Percentiles rank a stretch among this genome's conserved stretches.
Conservation (phyloP, 35 echinoderm and acorn worm genomes). For the Apostichopus japonicus region DNA sequence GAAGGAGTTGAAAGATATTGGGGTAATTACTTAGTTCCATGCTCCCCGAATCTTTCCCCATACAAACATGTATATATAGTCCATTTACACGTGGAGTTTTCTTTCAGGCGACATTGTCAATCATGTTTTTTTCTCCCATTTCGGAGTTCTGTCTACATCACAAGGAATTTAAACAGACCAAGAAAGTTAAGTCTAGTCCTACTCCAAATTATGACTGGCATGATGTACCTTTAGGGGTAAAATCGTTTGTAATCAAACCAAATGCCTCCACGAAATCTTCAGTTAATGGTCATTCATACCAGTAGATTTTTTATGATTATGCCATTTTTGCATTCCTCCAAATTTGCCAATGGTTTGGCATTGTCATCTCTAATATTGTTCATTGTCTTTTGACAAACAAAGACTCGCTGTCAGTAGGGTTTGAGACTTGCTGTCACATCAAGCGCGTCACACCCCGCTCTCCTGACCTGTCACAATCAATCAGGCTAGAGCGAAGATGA, state of each 20-base stretch:
- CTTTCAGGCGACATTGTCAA: conserved; percentile 5
- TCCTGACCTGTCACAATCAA: conserved; percentile 18
- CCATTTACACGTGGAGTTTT: conserved; percentile 36
- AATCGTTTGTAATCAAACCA: neutral
- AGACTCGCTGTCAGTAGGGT: conserved; percentile 13
- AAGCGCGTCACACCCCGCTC: conserved; percentile 27
- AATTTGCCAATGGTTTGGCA: neutral
- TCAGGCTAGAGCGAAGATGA: neutral
- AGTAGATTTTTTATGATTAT: neutral
- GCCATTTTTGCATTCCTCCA: neutral
- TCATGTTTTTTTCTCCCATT: neutral
- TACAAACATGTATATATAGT: neutral
- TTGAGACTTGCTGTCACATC: conserved; percentile 23
- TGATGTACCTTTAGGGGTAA: neutral
- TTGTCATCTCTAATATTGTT: conserved; percentile 40
- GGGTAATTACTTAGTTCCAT: too few relatives aligned
- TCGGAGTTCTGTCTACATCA: neutral
- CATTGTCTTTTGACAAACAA: conserved; percentile 45
- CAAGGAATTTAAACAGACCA: neutral
- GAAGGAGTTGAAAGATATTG: too few relatives aligned
- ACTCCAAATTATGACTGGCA: neutral
- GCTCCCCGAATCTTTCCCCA: neutral
- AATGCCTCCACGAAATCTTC: neutral
- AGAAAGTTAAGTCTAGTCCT: neutral
- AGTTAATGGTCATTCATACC: neutral